Conservation (phyloP, 2,797 vertebrate species). For the Spizella passerina region DNA sequence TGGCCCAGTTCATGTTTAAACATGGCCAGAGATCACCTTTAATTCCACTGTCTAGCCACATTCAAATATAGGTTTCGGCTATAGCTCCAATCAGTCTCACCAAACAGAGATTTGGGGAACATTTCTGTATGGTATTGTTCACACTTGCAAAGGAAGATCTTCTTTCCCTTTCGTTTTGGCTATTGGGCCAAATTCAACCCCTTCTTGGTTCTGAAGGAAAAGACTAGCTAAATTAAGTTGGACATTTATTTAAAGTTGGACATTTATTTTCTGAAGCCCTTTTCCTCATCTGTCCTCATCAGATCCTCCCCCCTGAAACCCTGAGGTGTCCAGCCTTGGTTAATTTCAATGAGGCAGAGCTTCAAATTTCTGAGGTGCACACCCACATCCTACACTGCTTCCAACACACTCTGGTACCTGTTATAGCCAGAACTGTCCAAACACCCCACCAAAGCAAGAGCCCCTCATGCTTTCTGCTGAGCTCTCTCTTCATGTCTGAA, state of each 20-base stretch:
- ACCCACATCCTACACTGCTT: neutral
- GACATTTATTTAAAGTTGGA: neutral
- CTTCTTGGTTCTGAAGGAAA: neutral
- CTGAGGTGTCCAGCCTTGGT: neutral
- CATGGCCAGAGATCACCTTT: neutral
- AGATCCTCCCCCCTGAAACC: neutral
- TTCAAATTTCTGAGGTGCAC: neutral
- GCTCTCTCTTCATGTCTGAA: neutral
- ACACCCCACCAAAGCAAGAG: neutral
- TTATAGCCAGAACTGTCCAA: neutral
- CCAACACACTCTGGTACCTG: neutral
- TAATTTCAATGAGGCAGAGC: neutral
- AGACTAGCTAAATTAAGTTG: neutral
- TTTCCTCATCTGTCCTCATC: neutral
- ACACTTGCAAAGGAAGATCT: neutral
- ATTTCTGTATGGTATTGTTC: neutral
- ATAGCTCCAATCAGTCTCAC: neutral
- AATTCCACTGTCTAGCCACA: constrained; percentile 2
- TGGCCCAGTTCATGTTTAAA: neutral
- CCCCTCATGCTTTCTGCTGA: neutral
- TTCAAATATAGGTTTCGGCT: neutral
- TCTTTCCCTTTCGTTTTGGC: neutral
- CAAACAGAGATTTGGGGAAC: neutral
- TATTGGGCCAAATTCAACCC: neutral
- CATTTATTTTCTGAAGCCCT: neutral